Evolutionary conservation across 2,113 vertebrate genomes (phyloP), one percentile per base, ranked within the genome.

Genomic region (Ailuropoda melanoleuca): DNA sequence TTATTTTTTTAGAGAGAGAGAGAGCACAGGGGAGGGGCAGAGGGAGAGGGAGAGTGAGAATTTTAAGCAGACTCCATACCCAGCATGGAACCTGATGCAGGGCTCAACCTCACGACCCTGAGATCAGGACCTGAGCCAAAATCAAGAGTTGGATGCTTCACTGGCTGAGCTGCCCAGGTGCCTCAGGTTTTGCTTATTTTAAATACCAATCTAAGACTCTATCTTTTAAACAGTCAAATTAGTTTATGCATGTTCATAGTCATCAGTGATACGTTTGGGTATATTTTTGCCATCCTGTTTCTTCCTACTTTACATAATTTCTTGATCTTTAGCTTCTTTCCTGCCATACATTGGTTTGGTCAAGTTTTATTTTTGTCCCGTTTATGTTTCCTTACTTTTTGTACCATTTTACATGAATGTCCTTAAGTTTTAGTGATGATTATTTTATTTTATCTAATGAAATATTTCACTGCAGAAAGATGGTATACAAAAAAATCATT

Each of bases 271-370:
- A 84, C 88, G 43, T 81, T 98, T 56, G 34, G 60, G 88, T 84
- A 3, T 81, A 97, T 95, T 97, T 94, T 93, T 90, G 78, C 43
- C 55, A 93, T 75, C 26, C 43, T 77, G 68, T 92, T 95, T 95
- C 95, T 95, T 89, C 74, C 88, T 94, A 68, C 21, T 97, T 97
- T 81, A 88, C 62, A 96, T 96, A 68, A 96, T 91, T 96, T 96
- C 81, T 91, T 93, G 74, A 60, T 84, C 48, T 93, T 93, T 58
- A 78, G 72, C 29, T 90, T 95, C 53, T 94, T 88, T 96, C 75
- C 48, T 88, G 39, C 12, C 39, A 58, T 90, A 50, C 74, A 90
- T 74, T 96, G 39, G 23, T 88, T 93, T 64, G 29, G 14, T 64
- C 66, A 50, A 95, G 58, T 92, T 94, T 93, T 89, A 90, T 77